phyloP scores from a whole-genome alignment of 2,113 vertebrate genomes.

The Tauraco erythrolophus region DNA sequence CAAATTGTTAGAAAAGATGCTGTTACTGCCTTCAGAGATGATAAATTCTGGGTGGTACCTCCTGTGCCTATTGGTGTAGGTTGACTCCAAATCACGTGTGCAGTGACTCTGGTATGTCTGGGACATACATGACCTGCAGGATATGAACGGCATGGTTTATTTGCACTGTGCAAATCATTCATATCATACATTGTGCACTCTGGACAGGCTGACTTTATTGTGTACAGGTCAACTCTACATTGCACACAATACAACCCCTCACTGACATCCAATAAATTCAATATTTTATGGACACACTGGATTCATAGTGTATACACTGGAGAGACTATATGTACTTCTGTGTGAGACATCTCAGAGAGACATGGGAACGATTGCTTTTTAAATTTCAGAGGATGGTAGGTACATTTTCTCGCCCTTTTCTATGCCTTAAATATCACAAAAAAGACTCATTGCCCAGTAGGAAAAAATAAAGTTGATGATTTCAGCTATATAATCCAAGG shows the following conservation, averaged over 20 bases:
- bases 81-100: accelerated
- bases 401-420: not conserved
- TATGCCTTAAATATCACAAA: not conserved
- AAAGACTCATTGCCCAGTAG: not conserved
- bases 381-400: not conserved
- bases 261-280: not conserved
- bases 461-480: not conserved
- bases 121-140: not conserved
- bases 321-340: not conserved
- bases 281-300: not conserved
- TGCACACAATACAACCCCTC: not conserved
- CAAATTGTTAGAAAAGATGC: not conserved
- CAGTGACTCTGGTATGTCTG: not conserved
- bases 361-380: not conserved
- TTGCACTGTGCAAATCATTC: not conserved
- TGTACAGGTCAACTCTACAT: no score
- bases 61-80: not conserved
- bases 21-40: not conserved
- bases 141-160: not conserved
- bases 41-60: not conserved
- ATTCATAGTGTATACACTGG: not conserved
- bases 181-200: accelerated
- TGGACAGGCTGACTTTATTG: not conserved
- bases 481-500: not conserved
- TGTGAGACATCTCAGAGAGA: not conserved